Conservation (phyloP, 2,888 invertebrate genomes). For the Drosophila nigricruria region DNA sequence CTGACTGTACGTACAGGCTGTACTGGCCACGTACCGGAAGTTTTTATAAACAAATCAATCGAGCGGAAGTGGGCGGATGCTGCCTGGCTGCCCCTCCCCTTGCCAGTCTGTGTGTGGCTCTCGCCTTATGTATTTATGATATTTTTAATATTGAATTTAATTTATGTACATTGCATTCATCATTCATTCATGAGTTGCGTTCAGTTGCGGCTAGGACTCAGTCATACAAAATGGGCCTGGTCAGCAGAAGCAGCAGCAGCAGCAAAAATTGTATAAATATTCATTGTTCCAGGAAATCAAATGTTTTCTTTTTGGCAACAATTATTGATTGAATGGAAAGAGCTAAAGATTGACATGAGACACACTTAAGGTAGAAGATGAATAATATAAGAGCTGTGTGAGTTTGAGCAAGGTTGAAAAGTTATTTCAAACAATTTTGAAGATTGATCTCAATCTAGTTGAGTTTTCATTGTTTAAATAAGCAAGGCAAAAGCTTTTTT, state of each 20-base stretch:
- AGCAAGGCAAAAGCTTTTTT: not conserved
- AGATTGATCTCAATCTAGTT: too few relatives aligned
- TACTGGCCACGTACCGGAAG: constrained; percentile 64
- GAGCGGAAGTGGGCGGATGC: constrained; percentile 68
- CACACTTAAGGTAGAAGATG: constrained; percentile 7
- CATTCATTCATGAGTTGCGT: constrained; percentile 31
- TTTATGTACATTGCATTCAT: constrained; percentile 44
- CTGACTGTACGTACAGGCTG: constrained; percentile 27
- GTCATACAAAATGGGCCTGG: constrained; percentile 15
- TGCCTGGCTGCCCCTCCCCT: not conserved
- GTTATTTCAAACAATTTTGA: too few relatives aligned
- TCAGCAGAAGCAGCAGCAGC: constrained; percentile 33
- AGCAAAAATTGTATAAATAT: constrained; percentile 23
- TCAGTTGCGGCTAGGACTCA: constrained; percentile 30
- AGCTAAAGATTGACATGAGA: constrained; percentile 26
- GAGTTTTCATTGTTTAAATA: not conserved
- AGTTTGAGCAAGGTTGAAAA: not conserved
- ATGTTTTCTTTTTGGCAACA: not conserved
- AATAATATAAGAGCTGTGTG: not conserved
- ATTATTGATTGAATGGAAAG: constrained; percentile 1
- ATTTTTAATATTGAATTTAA: constrained; percentile 48
- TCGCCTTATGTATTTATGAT: constrained; percentile 39
- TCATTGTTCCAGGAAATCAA: constrained; percentile 31
- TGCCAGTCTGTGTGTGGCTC: not conserved
- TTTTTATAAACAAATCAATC: constrained; percentile 77